Evolutionary conservation across 2,888 invertebrate genomes (phyloP), one percentile per base, ranked within the genome.

Genomic region (Mechanitis mazaeus): DNA sequence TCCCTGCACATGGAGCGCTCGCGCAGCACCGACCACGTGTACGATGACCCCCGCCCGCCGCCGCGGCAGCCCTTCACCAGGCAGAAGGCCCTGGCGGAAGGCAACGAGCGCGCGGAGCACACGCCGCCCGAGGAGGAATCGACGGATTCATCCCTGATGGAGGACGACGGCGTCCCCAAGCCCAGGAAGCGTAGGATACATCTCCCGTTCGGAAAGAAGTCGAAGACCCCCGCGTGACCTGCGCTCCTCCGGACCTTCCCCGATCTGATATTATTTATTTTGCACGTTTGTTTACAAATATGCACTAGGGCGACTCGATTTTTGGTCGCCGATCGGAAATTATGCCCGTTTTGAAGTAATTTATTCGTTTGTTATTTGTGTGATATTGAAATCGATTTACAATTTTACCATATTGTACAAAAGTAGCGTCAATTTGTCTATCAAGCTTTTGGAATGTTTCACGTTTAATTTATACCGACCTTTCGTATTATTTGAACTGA

Each of bases 121-220:
- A 82, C 85, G 0, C 86, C 90, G 0, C 81, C 90, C 1, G 94
- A 94, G 69, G 94, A 94, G 67, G 94, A 94, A 63, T 94, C 94
- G 1, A 94, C 94, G 0, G 94, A 94, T 75, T 94, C 94, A 0
- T 94, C 94, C 0, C 86, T 93, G 4, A 87, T 93, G 74, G 94
- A 94, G 61, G 94, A 94, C 74, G 93, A 92, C 60, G 78, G 80
- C 0, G 55, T 80, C 0, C 83, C 88, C 0, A 89, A 87, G 63
- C 92, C 93, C 46, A 89, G 93, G 65, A 91, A 91, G 67, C 88
- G 94, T 54, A 92, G 94, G 73, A 90, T 94, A 59, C 91, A 93
- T 70, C 92, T 94, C 64, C 92, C 92, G 0, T 94, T 94, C 75
- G 83, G 91, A 1, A 92, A 93, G 76, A 93, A 92, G 72, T 81